These are phyloP conservation scores for Xenopus borealis DNA, from an alignment of 2,113 vertebrate species.

Conservation along the genomic window DNA sequence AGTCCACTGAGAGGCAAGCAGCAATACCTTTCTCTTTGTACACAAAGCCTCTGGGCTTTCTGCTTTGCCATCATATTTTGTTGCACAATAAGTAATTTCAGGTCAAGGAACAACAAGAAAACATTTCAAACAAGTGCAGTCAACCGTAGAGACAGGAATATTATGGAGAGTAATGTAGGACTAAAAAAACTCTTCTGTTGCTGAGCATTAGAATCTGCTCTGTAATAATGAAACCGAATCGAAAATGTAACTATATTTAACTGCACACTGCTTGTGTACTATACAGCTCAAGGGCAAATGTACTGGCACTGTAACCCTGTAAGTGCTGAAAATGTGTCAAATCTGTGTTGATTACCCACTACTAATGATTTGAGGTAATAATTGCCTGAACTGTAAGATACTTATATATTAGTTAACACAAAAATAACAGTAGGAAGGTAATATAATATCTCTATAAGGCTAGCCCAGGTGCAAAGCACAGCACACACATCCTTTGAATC, in stretches of 20 bases:
- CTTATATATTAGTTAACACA: too few relatives aligned
- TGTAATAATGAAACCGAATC: background rate
- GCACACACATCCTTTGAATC: too few relatives aligned
- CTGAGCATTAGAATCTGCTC: constrained; percentile 1
- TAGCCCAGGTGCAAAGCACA: too few relatives aligned
- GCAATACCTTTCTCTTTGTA: constrained; percentile 88
- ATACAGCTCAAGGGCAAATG: background rate
- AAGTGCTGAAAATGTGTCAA: too few relatives aligned
- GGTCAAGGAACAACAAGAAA: constrained; percentile 72
- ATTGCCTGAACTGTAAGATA: too few relatives aligned
- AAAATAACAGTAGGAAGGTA: too few relatives aligned
- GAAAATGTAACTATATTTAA: background rate
- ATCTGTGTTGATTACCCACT: too few relatives aligned
- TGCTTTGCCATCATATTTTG: constrained; percentile 79
- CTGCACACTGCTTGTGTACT: background rate
- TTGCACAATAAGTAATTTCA: constrained; percentile 84
- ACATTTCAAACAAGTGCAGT: constrained; percentile 16
- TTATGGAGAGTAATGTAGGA: constrained; percentile 1
- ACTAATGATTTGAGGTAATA: too few relatives aligned
- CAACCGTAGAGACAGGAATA: constrained; percentile 5
- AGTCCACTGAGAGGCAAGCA: constrained; percentile 91
- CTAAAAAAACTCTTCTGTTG: constrained; percentile 15
- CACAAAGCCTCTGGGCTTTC: constrained; percentile 77
- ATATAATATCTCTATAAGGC: too few relatives aligned
- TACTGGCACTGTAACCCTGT: too few relatives aligned